Conservation (phyloP, 1,140 invertebrate species). For the Ylistrum balloti region DNA sequence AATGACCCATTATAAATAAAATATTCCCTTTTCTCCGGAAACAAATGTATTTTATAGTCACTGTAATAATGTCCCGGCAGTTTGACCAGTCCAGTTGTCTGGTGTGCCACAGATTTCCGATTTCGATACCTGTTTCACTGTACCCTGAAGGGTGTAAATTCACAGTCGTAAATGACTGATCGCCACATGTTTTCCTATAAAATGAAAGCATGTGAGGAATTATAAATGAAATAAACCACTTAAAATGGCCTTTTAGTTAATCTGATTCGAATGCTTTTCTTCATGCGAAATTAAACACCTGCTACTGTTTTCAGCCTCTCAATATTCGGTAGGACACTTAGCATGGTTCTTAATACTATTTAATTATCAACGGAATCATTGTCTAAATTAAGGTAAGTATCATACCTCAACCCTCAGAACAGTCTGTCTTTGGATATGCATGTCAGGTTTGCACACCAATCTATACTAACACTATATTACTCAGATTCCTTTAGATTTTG, state of each 20-base stretch:
- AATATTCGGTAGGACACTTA: too few species aligned
- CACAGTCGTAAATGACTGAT: not conserved
- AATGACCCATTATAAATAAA: not conserved
- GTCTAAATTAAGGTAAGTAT: too few species aligned
- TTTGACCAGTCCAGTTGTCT: conserved; percentile 11
- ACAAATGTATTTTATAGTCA: conserved; percentile 29
- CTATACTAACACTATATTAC: too few species aligned
- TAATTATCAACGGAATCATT: too few species aligned
- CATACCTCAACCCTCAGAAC: too few species aligned
- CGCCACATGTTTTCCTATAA: not conserved
- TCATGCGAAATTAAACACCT: not conserved
- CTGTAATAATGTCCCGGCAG: not conserved
- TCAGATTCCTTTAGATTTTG: too few species aligned
- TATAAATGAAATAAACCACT: not conserved
- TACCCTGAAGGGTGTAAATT: not conserved
- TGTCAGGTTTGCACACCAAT: too few species aligned
- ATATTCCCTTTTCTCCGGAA: not conserved
- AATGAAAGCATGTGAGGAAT: not conserved
- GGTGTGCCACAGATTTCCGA: not conserved
- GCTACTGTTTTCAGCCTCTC: not conserved
- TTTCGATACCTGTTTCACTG: not conserved
- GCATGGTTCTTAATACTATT: too few species aligned
- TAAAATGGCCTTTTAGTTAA: not conserved
- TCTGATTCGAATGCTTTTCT: not conserved
- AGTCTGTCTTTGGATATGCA: too few species aligned